phyloP scores from a whole-genome alignment of 2,888 invertebrate genomes.

The Dicyrtomina minuta region DNA sequence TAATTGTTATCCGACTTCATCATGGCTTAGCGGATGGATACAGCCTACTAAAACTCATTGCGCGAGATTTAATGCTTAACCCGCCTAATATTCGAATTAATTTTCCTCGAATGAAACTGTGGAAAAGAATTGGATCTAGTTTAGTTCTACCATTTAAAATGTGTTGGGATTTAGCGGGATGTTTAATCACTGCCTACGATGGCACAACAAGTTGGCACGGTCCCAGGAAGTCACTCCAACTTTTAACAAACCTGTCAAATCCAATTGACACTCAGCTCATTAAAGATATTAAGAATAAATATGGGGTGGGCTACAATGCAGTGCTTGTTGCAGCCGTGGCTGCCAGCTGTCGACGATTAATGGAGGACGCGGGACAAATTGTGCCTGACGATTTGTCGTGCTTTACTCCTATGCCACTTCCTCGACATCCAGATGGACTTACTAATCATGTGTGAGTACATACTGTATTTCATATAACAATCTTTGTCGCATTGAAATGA shows the following conservation, averaged over 20 bases:
- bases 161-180: background rate
- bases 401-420: background rate
- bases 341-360: background rate
- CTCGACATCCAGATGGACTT: conserved; percentile 1
- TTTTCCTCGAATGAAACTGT: background rate
- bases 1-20: background rate
- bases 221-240: conserved; percentile 1
- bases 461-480: too few species aligned
- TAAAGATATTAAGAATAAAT: conserved; percentile 12
- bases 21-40: conserved; percentile 12
- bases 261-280: background rate
- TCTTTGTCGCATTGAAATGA: too few species aligned
- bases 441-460: conserved; percentile 11
- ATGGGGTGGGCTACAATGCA: background rate
- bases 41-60: background rate
- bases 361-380: background rate
- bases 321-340: background rate
- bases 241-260: background rate
- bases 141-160: background rate
- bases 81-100: background rate
- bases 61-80: background rate
- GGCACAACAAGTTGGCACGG: too few species aligned
- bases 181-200: background rate
- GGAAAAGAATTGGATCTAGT: background rate
- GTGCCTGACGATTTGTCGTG: background rate